Evolutionary conservation across 1,140 invertebrate species (phyloP), one percentile per base, ranked within the genome.

Genomic region (Lucilia sericata): DNA sequence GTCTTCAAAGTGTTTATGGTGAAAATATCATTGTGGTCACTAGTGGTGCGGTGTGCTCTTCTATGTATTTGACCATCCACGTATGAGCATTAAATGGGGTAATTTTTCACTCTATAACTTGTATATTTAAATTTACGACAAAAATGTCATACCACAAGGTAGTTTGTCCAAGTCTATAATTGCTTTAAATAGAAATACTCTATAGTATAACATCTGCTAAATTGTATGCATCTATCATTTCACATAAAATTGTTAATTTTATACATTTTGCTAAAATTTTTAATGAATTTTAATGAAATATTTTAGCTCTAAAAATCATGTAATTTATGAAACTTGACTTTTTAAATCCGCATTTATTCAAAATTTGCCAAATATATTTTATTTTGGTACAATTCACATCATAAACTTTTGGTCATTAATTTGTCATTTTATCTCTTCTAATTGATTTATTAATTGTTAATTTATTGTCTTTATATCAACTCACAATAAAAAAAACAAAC

Each of bases 391-490:
- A 42, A 17, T 49, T 80, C 42, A 12, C 42, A 13, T 10, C 76
- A 80, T 49, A 49, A 49, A 49, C 51, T 13, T 70, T 21, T 80
- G 19, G 19, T 17, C 42, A 80, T 80, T 80, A 49, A 80, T 80
- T 80, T 80, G 76, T 80, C 76, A 80, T 80, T 80, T 80, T 80
- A 80, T 51, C 76, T 47, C 19, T 13, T 80, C 76, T 80, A 80
- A 80, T 80, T 80, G 42, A 80, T 80, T 80, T 80, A 80, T 80
- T 80, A 80, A 80, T 80, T 80, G 47, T 80, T 49, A 51, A 80
- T 80, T 80, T 80, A 80, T 80, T 80, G 42, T 30, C 10, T 70
- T 70, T 21, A 70, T 70, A 21, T 3, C 21, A 70, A 60, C 13
- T 60, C 14, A 36, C 17, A 47, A 78, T 78, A 78, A 78, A 78